Percentiles rank a stretch among this genome's conserved stretches.
Evolutionary conservation across 2,113 vertebrate genomes (phyloP).

Genomic region (Coracopsis vasa): DNA sequence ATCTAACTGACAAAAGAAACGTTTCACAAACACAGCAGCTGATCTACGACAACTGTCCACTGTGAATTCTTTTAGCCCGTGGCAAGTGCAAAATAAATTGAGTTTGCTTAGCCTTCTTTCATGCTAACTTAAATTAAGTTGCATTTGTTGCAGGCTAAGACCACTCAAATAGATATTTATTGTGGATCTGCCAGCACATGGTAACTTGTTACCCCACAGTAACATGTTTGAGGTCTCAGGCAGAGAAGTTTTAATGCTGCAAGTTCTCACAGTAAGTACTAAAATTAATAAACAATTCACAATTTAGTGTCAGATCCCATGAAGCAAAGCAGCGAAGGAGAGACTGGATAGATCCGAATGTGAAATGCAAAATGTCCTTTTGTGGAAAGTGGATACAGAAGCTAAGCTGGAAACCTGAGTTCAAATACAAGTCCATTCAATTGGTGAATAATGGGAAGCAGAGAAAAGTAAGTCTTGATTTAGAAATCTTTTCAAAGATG

Average conservation of each 20-base stretch:
- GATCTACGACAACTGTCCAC: background rate
- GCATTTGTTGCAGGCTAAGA: slow-evolving; percentile 9
- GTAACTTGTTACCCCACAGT: background rate
- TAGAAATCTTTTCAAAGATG: background rate
- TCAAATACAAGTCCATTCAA: background rate
- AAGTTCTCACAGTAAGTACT: background rate
- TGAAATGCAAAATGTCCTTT: background rate
- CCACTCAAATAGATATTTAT: slow-evolving; percentile 18
- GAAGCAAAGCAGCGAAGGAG: background rate
- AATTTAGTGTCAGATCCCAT: background rate
- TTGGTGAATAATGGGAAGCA: background rate
- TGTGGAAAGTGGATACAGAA: background rate
- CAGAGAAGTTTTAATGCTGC: background rate
- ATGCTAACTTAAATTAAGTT: slow-evolving; percentile 11
- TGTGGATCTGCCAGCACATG: background rate
- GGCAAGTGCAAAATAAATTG: slow-evolving; percentile 53
- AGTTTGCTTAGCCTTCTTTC: slow-evolving; percentile 16
- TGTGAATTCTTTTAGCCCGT: slow-evolving; percentile 3
- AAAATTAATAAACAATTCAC: background rate
- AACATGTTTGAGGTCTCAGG: background rate
- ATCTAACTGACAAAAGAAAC: background rate
- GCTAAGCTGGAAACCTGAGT: background rate
- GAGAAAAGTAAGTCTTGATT: background rate
- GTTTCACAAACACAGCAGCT: background rate
- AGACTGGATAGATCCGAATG: background rate